Conservation (phyloP, 1,140 invertebrate species). For the Drosophila seguyi region DNA sequence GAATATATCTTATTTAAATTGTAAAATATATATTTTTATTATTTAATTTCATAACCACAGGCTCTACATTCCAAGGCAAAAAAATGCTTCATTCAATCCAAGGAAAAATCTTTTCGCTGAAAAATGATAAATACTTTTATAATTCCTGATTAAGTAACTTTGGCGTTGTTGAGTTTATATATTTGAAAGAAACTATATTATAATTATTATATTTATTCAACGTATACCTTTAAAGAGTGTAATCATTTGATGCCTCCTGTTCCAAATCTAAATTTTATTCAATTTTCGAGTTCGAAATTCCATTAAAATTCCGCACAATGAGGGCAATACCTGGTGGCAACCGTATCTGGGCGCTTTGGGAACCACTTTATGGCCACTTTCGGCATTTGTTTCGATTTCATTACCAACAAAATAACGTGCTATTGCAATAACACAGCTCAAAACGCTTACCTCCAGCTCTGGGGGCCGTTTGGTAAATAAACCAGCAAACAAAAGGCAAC, state of each 20-base stretch:
- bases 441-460: conserved; percentile 27
- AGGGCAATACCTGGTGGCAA: background rate
- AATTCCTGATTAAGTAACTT: no score
- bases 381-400: conserved; percentile 53
- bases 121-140: no score
- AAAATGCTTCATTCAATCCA: no score
- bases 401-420: conserved; percentile 56
- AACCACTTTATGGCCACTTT: conserved; percentile 32
- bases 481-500: conserved; percentile 22
- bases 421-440: conserved; percentile 70
- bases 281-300: background rate
- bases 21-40: no score
- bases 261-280: background rate
- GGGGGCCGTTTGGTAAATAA: conserved; percentile 33
- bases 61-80: no score
- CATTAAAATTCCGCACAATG: conserved; percentile 7
- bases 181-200: no score
- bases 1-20: no score
- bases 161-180: no score
- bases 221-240: no score
- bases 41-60: no score
- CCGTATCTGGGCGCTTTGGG: conserved; percentile 12
- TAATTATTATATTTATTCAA: no score
- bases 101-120: no score
- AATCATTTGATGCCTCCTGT: background rate